Percentiles rank a stretch among this genome's conserved stretches.
Evolutionary conservation across 2,888 invertebrate species (phyloP).

Genomic region (Ennomos fuscantarius): DNA sequence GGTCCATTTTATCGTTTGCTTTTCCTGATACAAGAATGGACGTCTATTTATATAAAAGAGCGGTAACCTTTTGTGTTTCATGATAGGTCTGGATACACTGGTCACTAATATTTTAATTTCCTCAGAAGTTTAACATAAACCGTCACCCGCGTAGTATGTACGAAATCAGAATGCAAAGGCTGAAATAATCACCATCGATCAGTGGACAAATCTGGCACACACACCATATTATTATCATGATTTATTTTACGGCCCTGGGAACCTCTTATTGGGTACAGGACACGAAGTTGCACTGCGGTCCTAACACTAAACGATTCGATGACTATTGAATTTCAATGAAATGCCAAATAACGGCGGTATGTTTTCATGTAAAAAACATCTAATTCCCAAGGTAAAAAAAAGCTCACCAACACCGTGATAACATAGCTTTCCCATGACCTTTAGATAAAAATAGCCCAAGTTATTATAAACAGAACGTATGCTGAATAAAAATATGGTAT

Average conservation of each 20-base stretch:
- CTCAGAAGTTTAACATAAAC: too few species aligned
- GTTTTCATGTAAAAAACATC: conserved; percentile 10
- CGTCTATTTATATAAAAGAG: too few species aligned
- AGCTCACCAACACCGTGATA: conserved; percentile 2
- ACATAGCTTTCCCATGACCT: conserved; percentile 38
- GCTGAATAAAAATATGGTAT: conserved; percentile 59
- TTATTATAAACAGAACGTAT: conserved; percentile 46
- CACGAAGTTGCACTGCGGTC: conserved; percentile 48
- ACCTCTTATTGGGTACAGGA: conserved; percentile 53
- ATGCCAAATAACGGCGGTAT: conserved; percentile 29
- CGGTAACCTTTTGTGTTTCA: too few species aligned
- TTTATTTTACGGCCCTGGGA: conserved; percentile 66
- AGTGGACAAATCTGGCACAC: conserved; percentile 62
- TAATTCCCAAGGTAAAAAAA: conserved; percentile 4
- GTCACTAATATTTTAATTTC: too few species aligned
- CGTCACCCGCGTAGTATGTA: background rate
- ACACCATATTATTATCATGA: conserved; percentile 63
- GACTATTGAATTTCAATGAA: conserved; percentile 59
- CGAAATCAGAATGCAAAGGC: conserved; percentile 65
- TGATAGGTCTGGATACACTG: too few species aligned
- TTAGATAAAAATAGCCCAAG: conserved; percentile 39
- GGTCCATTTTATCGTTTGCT: too few species aligned
- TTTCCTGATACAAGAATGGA: too few species aligned
- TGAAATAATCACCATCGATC: conserved; percentile 63
- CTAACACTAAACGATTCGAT: conserved; percentile 53